Base-by-base conservation (phyloP, 2,797 vertebrate genomes). In the Spinibarbus caldwelli region DNA sequence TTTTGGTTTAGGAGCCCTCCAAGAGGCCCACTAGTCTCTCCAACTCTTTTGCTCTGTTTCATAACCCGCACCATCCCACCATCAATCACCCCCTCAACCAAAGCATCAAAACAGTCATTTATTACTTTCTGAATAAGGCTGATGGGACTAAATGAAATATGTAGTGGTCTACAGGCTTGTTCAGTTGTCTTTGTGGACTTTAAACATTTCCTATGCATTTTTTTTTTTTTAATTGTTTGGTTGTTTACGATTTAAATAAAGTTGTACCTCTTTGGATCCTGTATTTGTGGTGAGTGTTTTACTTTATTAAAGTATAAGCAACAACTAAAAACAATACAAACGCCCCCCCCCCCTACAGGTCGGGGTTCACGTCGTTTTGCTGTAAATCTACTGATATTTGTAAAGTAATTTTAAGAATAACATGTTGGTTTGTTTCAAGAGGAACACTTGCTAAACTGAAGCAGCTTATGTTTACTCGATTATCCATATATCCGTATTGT, bases 161-260 rank as follows among this genome's bases (percentile, higher is more conserved):
- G 93, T 83, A 91, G 95, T 96, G 95, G 94, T 95, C 90, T 92
- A 92, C 94, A 95, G 96, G 96, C 96, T 95, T 95, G 94, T 96
- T 93, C 95, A 94, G 95, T 94, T 92, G 96, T 96, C 95, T 97
- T 88, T 97, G 92, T 97, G 97, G 97, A 99, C 98, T 97, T 98
- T 99, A 99, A 99, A 99, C 96, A 97, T 97, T 98, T 98, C 97
- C 97, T 99, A 99, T 99, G 98, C 98, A 99, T 96, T 96, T 98
- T 92, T 96, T 94, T 94, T 95, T 95, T 94, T 94, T 94, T 94
- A 4, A 94, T 73, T 90, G 84, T 89, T 88, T 84, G 75, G 87
- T 90, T 91, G 91, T 95, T 96, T 94, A 95, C 90, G 96, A 96
- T 96, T 66, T 96, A 96, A 99, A 99, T 99, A 99, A 99, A 99